Conservation (phyloP, 2,888 invertebrate genomes). For the Tetranychus truncatus region DNA sequence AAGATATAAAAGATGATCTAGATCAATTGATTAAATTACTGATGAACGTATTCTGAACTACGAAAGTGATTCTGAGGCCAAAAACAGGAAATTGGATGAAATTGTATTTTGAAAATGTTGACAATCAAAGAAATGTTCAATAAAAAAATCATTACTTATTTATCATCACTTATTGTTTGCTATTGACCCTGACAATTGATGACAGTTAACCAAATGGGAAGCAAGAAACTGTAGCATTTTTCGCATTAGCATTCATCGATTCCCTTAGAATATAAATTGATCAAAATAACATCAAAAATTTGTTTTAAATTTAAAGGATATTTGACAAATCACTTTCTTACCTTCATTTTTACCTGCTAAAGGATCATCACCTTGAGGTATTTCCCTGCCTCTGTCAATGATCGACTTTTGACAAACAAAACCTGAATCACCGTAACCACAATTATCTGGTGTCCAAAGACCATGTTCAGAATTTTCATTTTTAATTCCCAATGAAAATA, state of each 20-base stretch:
- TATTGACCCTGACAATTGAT: background rate
- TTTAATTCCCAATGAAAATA: slow-evolving; percentile 3
- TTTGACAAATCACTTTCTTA: background rate
- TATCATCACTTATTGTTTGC: background rate
- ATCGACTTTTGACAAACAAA: slow-evolving; percentile 10
- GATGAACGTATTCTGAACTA: background rate
- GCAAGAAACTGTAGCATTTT: background rate
- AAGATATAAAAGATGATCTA: background rate
- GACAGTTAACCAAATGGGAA: background rate
- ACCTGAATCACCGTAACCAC: slow-evolving; percentile 9
- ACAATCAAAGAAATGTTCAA: background rate
- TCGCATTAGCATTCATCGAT: too few species aligned
- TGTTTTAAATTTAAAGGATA: background rate
- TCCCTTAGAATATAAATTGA: background rate
- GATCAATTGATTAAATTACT: background rate
- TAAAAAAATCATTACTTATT: background rate
- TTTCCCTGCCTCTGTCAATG: background rate
- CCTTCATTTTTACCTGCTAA: slow-evolving; percentile 6
- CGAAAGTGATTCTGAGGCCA: background rate
- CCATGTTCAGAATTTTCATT: background rate
- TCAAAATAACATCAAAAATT: background rate
- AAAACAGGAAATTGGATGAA: background rate
- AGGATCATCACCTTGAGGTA: background rate
- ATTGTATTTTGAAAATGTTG: background rate
- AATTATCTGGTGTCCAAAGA: slow-evolving; percentile 8